phyloP scores from a whole-genome alignment of 2,113 vertebrate genomes.

The Uria lomvia region DNA sequence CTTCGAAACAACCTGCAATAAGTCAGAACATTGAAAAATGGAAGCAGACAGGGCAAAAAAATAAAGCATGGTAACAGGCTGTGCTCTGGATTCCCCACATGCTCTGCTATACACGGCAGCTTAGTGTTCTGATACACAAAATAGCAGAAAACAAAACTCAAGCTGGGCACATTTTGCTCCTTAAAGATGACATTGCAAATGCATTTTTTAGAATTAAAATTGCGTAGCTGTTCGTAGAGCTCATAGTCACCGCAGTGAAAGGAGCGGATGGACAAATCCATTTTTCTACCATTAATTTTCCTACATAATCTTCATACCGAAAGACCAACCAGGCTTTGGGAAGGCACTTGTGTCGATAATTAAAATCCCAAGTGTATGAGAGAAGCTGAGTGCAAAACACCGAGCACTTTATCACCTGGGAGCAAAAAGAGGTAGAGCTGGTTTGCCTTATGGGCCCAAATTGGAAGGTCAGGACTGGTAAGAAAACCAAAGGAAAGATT shows the following conservation, averaged over 20 bases:
- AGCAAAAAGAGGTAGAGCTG: not conserved
- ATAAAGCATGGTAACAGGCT: conserved; percentile 5
- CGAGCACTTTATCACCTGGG: not conserved
- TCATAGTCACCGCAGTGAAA: not conserved
- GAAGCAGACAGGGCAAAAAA: conserved; percentile 28
- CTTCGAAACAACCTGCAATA: not conserved
- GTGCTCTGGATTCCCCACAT: not conserved
- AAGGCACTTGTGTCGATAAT: not conserved
- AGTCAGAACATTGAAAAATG: not conserved
- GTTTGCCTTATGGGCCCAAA: not conserved
- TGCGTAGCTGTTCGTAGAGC: not conserved
- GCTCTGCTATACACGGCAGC: not conserved
- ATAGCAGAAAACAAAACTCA: not conserved
- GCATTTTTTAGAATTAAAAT: not conserved
- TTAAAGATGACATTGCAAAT: not conserved
- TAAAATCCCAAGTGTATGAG: conserved; percentile 11
- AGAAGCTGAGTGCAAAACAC: not conserved
- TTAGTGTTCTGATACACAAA: not conserved
- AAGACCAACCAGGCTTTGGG: not conserved
- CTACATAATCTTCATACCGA: not conserved
- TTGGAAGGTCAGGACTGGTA: not conserved
- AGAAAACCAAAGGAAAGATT: not conserved
- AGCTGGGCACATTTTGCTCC: not conserved
- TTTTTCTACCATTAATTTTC: not conserved
- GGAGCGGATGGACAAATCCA: not conserved